Evolutionary conservation across 2,113 vertebrate genomes (phyloP), one percentile per base, ranked within the genome.

Genomic region (Sitta europaea): DNA sequence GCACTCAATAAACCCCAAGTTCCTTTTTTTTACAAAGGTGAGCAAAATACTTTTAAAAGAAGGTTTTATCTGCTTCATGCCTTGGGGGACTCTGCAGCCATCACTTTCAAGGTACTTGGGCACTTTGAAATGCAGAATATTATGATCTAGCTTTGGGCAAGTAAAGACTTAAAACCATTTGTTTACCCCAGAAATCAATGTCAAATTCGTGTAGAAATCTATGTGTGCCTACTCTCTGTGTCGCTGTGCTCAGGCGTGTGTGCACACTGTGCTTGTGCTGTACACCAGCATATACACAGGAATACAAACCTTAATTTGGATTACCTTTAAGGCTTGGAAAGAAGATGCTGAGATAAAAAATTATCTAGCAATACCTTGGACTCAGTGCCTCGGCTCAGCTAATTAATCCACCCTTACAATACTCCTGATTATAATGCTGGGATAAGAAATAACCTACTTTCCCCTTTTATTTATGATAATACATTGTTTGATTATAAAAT

Each of bases 121-220:
- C 78, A 94, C 98, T 99, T 99, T 98, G 98, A 99, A 99, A 99
- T 98, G 96, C 93, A 98, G 98, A 98, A 97, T 98, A 98, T 98
- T 97, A 98, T 98, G 97, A 98, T 99, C 94, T 98, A 96, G 98
- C 99, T 99, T 97, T 98, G 98, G 99, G 99, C 99, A 97, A 98
- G 96, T 84, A 95, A 97, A 97, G 97, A 96, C 98, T 99, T 98
- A 98, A 99, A 99, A 99, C 98, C 97, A 98, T 98, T 98, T 98
- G 98, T 98, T 98, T 98, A 98, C 97, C 97, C 98, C 98, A 98
- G 98, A 99, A 99, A 99, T 99, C 98, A 98, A 99, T 99, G 97
- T 71, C 91, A 96, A 92, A 97, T 94, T 97, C 92, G 51, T 92
- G 94, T 94, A 94, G 95, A 96, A 97, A 96, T 96, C 97, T 48